Evolutionary conservation across 1,140 invertebrate species (phyloP).

Genomic region (Caenorhabditis brenneri): DNA sequence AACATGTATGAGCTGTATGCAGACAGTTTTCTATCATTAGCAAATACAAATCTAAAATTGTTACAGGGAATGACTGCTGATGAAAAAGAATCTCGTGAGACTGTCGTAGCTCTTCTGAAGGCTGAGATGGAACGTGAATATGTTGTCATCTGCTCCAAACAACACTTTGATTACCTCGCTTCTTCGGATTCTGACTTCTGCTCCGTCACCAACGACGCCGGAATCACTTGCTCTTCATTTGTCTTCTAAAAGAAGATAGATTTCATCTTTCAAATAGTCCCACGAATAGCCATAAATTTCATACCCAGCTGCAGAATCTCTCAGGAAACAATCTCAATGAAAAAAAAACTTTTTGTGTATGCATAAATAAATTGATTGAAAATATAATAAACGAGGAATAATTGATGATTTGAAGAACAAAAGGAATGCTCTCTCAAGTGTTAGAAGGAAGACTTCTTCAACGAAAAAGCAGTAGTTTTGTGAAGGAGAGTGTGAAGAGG

Average conservation of each 20-base stretch:
- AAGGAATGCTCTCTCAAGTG: too few species aligned
- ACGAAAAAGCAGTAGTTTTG: too few species aligned
- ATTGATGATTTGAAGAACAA: not conserved
- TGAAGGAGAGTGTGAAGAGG: too few species aligned
- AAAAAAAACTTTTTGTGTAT: not conserved
- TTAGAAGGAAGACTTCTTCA: too few species aligned
- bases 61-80: slow-evolving; percentile 8
- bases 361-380: not conserved
- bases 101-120: slow-evolving; percentile 3
- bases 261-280: not conserved
- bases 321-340: not conserved
- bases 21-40: too few species aligned
- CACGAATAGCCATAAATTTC: not conserved
- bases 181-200: slow-evolving; percentile 29
- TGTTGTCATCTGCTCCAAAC: slow-evolving; percentile 30
- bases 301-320: not conserved
- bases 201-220: not conserved
- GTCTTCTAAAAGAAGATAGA: not conserved
- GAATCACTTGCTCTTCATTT: slow-evolving; percentile 34
- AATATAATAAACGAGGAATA: too few species aligned
- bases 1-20: too few species aligned
- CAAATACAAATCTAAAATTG: not conserved
- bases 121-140: slow-evolving; percentile 12
- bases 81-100: slow-evolving; percentile 28
- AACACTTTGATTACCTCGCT: slow-evolving; percentile 15